A percentile compares a stretch with the other conserved stretches of the same genome.
Evolutionary conservation across 2,797 vertebrate species (phyloP).

Genomic region (Clamator glandarius): DNA sequence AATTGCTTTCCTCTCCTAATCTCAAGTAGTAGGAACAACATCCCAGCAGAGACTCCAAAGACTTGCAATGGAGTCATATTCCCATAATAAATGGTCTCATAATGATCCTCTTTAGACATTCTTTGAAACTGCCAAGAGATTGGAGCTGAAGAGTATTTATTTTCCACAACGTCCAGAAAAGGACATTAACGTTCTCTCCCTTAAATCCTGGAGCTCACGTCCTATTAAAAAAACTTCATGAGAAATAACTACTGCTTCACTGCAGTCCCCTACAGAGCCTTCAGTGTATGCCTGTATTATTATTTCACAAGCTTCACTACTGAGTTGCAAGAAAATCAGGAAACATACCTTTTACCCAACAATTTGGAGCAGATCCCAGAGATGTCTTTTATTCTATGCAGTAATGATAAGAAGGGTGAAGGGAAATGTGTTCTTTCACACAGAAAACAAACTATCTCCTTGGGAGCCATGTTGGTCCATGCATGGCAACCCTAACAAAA

Average conservation of each 20-base stretch:
- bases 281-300: slow-evolving; percentile 57
- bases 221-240: slow-evolving; percentile 63
- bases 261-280: slow-evolving; percentile 56
- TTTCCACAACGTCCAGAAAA: slow-evolving; percentile 59
- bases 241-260: slow-evolving; percentile 69
- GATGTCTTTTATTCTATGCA: slow-evolving; percentile 49
- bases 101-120: slow-evolving; percentile 70
- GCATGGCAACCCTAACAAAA: not conserved
- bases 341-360: slow-evolving; percentile 56
- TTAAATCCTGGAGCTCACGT: slow-evolving; percentile 61
- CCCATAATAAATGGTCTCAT: slow-evolving; percentile 61
- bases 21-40: slow-evolving; percentile 69
- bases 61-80: slow-evolving; percentile 67
- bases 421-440: slow-evolving; percentile 46
- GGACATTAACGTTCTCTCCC: slow-evolving; percentile 65
- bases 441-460: slow-evolving; percentile 26
- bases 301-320: slow-evolving; percentile 70
- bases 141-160: slow-evolving; percentile 66
- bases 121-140: slow-evolving; percentile 73
- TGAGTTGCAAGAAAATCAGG: slow-evolving; percentile 69
- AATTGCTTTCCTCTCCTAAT: slow-evolving; percentile 74
- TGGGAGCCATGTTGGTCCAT: not conserved
- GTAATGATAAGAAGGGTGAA: slow-evolving; percentile 31
- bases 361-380: slow-evolving; percentile 50
- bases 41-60: slow-evolving; percentile 66